Evolutionary conservation across 2,113 vertebrate species (phyloP).

Genomic region (Trichomycterus rosablanca): DNA sequence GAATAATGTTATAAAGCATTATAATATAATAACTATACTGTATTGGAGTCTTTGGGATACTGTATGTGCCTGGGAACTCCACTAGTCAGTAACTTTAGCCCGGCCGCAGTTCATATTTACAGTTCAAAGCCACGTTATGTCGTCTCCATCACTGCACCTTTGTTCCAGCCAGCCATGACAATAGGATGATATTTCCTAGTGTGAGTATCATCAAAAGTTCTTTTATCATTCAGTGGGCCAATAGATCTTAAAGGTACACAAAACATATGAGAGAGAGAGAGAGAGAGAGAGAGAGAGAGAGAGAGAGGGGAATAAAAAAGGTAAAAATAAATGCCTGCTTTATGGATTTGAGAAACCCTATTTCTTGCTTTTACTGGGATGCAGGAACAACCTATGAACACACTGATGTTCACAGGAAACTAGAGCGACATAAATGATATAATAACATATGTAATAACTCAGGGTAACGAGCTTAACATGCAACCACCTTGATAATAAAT

Average conservation of each 20-base stretch:
- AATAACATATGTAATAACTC: no score
- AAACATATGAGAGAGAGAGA: conserved; percentile 20
- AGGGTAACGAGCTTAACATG: no score
- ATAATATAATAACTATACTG: background rate
- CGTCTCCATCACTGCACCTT: conserved; percentile 45
- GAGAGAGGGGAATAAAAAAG: conserved; percentile 8
- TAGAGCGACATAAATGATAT: no score
- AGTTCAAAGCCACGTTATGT: conserved; percentile 36
- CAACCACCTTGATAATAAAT: no score
- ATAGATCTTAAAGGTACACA: no score
- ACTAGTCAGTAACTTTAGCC: conserved; percentile 26
- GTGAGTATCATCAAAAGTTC: conserved; percentile 37
- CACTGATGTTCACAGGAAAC: no score
- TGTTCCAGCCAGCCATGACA: conserved; percentile 46
- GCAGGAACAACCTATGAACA: no score
- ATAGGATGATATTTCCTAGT: conserved; percentile 51
- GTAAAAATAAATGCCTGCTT: no score
- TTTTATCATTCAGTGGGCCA: no score
- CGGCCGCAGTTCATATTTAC: conserved; percentile 22
- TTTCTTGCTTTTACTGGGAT: no score
- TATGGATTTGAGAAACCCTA: no score
- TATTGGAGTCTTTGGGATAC: background rate
- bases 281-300: conserved; percentile 4
- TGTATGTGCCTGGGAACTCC: background rate
- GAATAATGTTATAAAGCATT: background rate